Evolutionary conservation across 1,140 invertebrate species (phyloP).

Genomic region (Scylla paramamosain): DNA sequence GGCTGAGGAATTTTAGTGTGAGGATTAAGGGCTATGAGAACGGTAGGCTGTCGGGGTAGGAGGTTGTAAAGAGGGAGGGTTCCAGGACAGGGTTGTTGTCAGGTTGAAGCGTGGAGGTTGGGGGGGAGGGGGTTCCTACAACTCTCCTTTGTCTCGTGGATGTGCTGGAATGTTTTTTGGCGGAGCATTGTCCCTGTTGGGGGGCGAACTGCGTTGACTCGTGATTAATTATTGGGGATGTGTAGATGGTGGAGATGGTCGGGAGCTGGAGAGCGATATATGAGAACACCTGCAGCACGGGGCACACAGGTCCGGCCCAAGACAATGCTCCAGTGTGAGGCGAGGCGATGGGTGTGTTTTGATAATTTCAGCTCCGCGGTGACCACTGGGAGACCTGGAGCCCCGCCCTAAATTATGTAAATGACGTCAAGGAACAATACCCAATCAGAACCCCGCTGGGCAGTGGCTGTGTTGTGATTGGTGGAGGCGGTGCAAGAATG

Average conservation of each 20-base stretch:
- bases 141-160: conserved; percentile 44
- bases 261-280: not conserved
- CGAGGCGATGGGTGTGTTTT: conserved; percentile 48
- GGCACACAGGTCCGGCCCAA: not conserved
- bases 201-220: not conserved
- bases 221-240: conserved; percentile 50
- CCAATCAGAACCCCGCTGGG: conserved; percentile 77
- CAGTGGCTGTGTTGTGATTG: conserved; percentile 75
- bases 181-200: not conserved
- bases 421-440: conserved; percentile 75
- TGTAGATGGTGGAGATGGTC: conserved; percentile 31
- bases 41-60: not conserved
- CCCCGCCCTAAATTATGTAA: conserved; percentile 77
- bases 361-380: conserved; percentile 61
- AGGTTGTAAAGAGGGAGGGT: not conserved
- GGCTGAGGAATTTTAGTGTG: not conserved
- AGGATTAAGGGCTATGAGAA: not conserved
- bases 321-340: conserved; percentile 30
- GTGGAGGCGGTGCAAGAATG: conserved; percentile 72
- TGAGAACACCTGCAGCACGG: conserved; percentile 22
- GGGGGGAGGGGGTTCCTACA: not conserved
- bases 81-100: not conserved
- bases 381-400: conserved; percentile 52
- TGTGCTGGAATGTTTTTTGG: conserved; percentile 54
- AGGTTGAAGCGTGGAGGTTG: not conserved